These are phyloP conservation scores for Eumeta japonica DNA, from an alignment of 1,140 invertebrate genomes.

Conservation along the genomic window DNA sequence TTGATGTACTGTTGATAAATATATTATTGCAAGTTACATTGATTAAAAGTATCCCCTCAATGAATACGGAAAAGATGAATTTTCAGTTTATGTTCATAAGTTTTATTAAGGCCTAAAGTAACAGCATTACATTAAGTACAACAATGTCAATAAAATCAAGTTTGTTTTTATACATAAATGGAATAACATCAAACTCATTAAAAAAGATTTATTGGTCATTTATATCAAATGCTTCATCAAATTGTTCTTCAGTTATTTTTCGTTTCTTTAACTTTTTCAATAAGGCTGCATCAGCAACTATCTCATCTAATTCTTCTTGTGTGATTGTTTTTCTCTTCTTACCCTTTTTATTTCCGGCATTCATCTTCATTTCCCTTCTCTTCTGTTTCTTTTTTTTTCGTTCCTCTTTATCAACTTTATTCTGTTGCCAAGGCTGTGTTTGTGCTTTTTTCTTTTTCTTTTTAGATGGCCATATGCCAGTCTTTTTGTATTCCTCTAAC, in stretches of 20 bases:
- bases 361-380: slow-evolving; percentile 48
- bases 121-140: too few relatives aligned
- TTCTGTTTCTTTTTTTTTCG: slow-evolving; percentile 60
- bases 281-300: slow-evolving; percentile 78
- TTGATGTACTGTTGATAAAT: too few relatives aligned
- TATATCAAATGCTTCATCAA: slow-evolving; percentile 60
- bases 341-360: slow-evolving; percentile 47
- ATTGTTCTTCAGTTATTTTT: slow-evolving; percentile 68
- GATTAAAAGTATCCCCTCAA: too few relatives aligned
- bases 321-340: slow-evolving; percentile 60
- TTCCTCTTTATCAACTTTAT: slow-evolving; percentile 74
- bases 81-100: background rate
- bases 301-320: slow-evolving; percentile 79
- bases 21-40: too few relatives aligned
- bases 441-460: slow-evolving; percentile 64
- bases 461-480: slow-evolving; percentile 75
- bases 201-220: slow-evolving; percentile 8
- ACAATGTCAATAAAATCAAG: too few relatives aligned
- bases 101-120: background rate
- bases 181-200: too few relatives aligned
- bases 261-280: slow-evolving; percentile 88
- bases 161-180: too few relatives aligned
- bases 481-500: slow-evolving; percentile 68
- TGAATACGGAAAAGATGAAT: too few relatives aligned
- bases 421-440: slow-evolving; percentile 77